Conservation (phyloP, 2,797 vertebrate species). For the Labeo calbasu region DNA sequence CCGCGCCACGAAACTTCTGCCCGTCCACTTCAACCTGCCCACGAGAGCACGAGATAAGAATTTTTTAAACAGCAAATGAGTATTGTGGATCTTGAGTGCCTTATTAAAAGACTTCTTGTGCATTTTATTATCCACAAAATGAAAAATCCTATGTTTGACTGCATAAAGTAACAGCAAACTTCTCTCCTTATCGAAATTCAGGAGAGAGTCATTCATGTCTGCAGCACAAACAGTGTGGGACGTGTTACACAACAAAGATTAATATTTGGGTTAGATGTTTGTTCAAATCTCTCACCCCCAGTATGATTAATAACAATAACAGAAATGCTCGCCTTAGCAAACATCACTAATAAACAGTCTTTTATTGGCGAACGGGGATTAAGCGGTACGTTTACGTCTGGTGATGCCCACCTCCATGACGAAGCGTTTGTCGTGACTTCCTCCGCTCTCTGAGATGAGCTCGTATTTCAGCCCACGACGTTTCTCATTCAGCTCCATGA, state of each 20-base stretch:
- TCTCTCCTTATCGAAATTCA: background rate
- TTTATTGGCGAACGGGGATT: background rate
- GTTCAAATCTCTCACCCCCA: background rate
- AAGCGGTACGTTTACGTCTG: background rate
- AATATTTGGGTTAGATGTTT: background rate
- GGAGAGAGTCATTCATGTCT: background rate
- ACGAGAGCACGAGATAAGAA: background rate
- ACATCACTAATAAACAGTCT: background rate
- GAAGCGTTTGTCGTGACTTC: constrained; percentile 98
- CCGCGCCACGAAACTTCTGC: constrained; percentile 97
- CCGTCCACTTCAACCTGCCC: constrained; percentile 95
- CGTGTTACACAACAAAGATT: background rate
- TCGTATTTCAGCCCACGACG: constrained; percentile 97
- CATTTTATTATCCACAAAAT: background rate
- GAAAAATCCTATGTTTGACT: background rate
- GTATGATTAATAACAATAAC: background rate
- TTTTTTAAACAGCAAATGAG: background rate
- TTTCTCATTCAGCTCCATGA: constrained; percentile 99
- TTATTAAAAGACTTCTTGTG: background rate
- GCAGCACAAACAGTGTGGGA: background rate
- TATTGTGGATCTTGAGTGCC: background rate
- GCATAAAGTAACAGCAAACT: background rate
- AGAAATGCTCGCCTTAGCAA: background rate
- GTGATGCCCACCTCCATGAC: constrained; percentile 91
- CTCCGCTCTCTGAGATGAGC: constrained; percentile 96